Conservation (phyloP, 2,113 vertebrate genomes). For the Perca schrenkii region DNA sequence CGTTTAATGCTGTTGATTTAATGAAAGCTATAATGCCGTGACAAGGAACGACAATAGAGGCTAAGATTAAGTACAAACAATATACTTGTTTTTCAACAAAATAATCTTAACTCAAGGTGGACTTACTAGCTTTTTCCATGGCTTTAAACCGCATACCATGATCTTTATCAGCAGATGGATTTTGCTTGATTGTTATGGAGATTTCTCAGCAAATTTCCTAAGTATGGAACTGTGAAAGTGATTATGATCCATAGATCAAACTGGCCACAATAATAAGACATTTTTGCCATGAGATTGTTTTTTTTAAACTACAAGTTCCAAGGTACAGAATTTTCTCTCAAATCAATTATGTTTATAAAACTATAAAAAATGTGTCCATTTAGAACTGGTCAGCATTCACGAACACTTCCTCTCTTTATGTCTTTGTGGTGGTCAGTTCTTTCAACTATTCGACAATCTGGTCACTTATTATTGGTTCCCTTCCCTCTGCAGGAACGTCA, state of each 20-base stretch:
- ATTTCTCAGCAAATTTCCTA: too few species aligned
- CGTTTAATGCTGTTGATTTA: not conserved
- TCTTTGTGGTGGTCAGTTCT: not conserved
- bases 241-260: not conserved
- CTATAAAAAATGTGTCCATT: not conserved
- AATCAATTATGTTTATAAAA: not conserved
- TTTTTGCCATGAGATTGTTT: not conserved
- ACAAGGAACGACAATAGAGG: not conserved
- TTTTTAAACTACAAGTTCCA: not conserved
- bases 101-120: not conserved
- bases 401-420: too few species aligned
- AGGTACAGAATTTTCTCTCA: not conserved
- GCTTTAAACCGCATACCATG: not conserved
- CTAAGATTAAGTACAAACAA: not conserved
- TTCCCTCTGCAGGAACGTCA: constrained; percentile 66
- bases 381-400: not conserved
- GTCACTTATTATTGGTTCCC: too few species aligned
- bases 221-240: not conserved
- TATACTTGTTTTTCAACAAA: not conserved
- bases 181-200: too few species aligned
- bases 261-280: not conserved
- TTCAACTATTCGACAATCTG: not conserved
- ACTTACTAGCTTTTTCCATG: not conserved
- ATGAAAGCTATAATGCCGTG: not conserved
- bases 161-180: not conserved